These are phyloP conservation scores for Diplogasteroides magnus DNA, from an alignment of 1,140 invertebrate genomes.

Conservation along the genomic window DNA sequence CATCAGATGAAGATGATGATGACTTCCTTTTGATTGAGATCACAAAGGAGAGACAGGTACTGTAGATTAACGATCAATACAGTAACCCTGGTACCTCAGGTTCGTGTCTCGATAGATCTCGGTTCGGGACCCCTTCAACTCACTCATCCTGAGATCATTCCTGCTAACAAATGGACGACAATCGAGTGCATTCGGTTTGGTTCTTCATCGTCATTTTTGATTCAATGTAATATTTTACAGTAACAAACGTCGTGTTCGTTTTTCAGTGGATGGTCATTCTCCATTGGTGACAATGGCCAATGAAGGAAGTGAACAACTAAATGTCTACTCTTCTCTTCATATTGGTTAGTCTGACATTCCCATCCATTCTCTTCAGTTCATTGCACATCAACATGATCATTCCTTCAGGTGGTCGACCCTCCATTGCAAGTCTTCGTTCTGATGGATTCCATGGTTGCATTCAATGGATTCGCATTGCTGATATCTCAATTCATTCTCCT, in stretches of 20 bases:
- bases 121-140: neutral
- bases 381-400: neutral
- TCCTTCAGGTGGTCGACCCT: neutral
- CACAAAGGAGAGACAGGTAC: neutral
- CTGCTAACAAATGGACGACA: neutral
- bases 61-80: neutral
- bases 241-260: neutral
- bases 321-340: neutral
- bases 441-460: neutral
- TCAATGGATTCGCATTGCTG: neutral
- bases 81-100: neutral
- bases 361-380: neutral
- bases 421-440: neutral
- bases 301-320: neutral
- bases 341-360: neutral
- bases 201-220: neutral
- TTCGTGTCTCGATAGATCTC: neutral
- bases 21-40: neutral
- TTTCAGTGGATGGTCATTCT: neutral
- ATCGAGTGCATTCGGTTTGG: neutral
- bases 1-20: neutral
- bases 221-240: neutral
- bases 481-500: neutral
- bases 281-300: neutral
- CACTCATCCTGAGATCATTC: neutral